Conservation (phyloP, 2,888 invertebrate genomes). For the Sesamia inferens region DNA sequence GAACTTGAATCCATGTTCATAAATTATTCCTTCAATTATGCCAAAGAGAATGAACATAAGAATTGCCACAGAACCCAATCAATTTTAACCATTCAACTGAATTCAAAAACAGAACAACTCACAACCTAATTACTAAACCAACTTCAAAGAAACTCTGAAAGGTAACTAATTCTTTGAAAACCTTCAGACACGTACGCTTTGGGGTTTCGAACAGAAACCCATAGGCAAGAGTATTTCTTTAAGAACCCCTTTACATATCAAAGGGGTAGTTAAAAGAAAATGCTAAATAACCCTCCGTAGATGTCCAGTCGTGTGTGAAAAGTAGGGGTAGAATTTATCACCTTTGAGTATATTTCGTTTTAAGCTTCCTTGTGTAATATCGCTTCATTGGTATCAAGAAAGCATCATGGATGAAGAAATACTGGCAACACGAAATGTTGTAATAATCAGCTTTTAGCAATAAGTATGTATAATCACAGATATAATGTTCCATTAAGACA, state of each 20-base stretch:
- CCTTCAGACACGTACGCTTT: constrained; percentile 44
- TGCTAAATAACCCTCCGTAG: constrained; percentile 44
- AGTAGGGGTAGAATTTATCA: constrained; percentile 24
- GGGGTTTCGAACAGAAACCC: constrained; percentile 39
- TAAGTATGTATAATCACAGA: no score
- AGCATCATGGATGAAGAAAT: neutral
- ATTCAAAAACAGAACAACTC: constrained; percentile 16
- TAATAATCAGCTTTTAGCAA: neutral
- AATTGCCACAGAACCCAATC: neutral
- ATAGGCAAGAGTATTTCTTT: constrained; percentile 51
- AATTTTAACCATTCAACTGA: neutral
- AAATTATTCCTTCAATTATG: neutral
- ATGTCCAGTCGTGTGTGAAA: constrained; percentile 46
- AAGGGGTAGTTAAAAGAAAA: constrained; percentile 52
- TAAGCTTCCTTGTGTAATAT: constrained; percentile 1
- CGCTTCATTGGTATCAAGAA: constrained; percentile 9
- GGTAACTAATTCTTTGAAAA: constrained; percentile 52
- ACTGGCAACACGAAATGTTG: neutral
- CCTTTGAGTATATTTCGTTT: constrained; percentile 12
- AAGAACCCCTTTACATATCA: constrained; percentile 53
- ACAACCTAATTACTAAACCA: neutral
- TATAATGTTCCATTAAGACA: no score
- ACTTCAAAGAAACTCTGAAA: constrained; percentile 47
- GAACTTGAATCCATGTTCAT: neutral
- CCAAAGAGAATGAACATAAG: neutral